Evolutionary conservation across 2,888 invertebrate species (phyloP).

Genomic region (Synergus itoensis): DNA sequence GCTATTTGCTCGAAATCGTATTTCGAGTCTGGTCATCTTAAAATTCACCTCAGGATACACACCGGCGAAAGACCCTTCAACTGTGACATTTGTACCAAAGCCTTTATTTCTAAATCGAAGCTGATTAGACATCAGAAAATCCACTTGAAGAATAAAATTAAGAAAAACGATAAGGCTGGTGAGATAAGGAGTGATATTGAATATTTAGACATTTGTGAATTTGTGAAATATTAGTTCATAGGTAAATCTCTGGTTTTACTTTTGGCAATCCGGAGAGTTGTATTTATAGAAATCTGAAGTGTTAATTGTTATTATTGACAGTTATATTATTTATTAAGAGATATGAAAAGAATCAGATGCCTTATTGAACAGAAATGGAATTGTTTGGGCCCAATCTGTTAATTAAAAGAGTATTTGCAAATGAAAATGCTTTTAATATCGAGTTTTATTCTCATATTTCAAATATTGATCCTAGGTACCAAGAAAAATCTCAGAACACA

Average conservation of each 20-base stretch:
- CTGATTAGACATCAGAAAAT: constrained; percentile 69
- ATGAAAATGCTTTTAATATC: neutral
- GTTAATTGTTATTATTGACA: too few relatives aligned
- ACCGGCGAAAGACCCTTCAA: constrained; percentile 71
- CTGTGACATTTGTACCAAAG: constrained; percentile 70
- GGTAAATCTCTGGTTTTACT: neutral
- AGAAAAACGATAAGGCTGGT: neutral
- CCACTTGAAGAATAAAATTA: constrained; percentile 53
- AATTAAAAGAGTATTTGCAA: too few relatives aligned
- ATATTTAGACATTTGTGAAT: neutral
- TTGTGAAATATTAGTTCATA: neutral
- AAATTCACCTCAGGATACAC: constrained; percentile 71
- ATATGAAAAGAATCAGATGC: too few relatives aligned
- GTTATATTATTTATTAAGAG: too few relatives aligned
- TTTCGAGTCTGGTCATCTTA: constrained; percentile 72
- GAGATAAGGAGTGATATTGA: neutral
- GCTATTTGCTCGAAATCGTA: constrained; percentile 68
- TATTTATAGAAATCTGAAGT: too few relatives aligned
- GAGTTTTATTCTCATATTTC: too few relatives aligned
- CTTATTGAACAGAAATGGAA: too few relatives aligned
- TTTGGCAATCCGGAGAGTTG: neutral
- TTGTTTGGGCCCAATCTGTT: too few relatives aligned
- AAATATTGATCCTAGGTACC: neutral
- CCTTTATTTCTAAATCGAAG: constrained; percentile 71
- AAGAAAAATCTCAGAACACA: neutral